Percentiles rank a stretch among this genome's conserved stretches.
phyloP scores from a whole-genome alignment of 2,888 invertebrate species.

The Acleris holmiana region DNA sequence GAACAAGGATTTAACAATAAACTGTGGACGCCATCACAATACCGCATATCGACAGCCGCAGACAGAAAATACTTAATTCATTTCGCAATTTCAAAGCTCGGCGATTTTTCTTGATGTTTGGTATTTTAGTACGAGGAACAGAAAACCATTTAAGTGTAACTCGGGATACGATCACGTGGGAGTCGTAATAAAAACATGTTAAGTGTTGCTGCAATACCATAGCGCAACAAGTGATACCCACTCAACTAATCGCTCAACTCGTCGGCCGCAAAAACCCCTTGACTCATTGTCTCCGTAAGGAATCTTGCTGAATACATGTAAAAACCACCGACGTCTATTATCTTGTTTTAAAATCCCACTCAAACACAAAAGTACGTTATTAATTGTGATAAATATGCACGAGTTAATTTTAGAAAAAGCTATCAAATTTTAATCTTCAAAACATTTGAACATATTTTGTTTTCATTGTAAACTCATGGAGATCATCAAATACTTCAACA shows the following conservation, averaged over 20 bases:
- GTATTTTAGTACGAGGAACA: too few species aligned
- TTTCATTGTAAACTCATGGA: too few species aligned
- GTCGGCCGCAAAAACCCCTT: constrained; percentile 36
- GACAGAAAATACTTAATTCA: too few species aligned
- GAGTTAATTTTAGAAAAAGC: too few species aligned
- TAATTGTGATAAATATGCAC: not conserved
- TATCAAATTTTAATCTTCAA: too few species aligned
- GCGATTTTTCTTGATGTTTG: not conserved
- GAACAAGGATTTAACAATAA: too few species aligned
- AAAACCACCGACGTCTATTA: constrained; percentile 20
- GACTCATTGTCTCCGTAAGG: constrained; percentile 21
- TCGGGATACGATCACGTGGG: not conserved
- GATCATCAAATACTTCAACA: not conserved
- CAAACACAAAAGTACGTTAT: not conserved
- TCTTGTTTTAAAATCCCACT: constrained; percentile 14
- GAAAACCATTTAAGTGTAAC: too few species aligned
- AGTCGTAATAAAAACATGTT: constrained; percentile 3
- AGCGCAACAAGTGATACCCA: constrained; percentile 63
- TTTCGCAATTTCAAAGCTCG: too few species aligned
- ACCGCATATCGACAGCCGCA: too few species aligned
- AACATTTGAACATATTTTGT: too few species aligned
- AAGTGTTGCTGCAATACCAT: constrained; percentile 17
- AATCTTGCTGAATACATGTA: constrained; percentile 14
- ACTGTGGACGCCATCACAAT: too few species aligned
- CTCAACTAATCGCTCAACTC: constrained; percentile 50